A percentile compares a stretch with the other conserved stretches of the same genome.
These are phyloP conservation scores for Tragelaphus imberbis DNA, from an alignment of 2,113 vertebrate species.

Conservation along the genomic window DNA sequence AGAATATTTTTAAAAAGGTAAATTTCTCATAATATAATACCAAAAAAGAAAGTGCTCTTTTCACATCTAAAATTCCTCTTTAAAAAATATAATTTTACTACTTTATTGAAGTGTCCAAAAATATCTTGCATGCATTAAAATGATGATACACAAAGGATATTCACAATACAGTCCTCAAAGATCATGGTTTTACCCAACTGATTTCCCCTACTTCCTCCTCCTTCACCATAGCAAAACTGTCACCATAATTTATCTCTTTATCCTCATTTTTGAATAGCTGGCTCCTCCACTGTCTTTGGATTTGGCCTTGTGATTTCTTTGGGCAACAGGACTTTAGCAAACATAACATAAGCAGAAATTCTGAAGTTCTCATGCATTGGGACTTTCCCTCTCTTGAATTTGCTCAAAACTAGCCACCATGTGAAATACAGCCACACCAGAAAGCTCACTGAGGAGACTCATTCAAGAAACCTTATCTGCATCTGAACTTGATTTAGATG, in stretches of 20 bases:
- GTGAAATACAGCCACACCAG: not conserved
- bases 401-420: not conserved
- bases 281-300: not conserved
- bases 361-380: not conserved
- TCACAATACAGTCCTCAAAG: not conserved
- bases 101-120: not conserved
- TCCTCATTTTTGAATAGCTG: not conserved
- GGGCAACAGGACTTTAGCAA: not conserved
- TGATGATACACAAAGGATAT: not conserved
- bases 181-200: not conserved
- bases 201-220: not conserved
- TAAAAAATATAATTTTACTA: not conserved
- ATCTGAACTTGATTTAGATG: not conserved
- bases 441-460: not conserved
- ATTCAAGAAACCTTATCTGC: not conserved
- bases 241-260: not conserved
- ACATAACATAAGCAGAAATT: not conserved
- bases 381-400: not conserved
- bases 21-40: not conserved
- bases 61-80: not conserved
- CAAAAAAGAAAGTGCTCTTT: not conserved
- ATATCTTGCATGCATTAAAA: not conserved
- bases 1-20: not conserved
- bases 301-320: not conserved
- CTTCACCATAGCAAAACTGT: not conserved